Conservation (phyloP, 2,797 vertebrate species). For the Characodon lateralis region DNA sequence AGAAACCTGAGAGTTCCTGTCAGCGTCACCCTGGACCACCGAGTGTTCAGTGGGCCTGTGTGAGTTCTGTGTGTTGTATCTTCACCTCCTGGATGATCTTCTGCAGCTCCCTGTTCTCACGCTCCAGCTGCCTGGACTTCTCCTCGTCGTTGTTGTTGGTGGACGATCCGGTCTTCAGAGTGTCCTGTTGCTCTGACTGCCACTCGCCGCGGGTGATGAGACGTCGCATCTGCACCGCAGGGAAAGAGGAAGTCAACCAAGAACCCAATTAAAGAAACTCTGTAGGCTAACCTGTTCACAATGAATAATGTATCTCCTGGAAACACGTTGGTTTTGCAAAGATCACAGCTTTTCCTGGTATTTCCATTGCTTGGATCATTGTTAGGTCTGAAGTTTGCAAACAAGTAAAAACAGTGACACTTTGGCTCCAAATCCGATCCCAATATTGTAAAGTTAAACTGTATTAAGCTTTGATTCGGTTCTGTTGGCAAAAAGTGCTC, state of each 20-base stretch:
- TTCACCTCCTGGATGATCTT: slow-evolving; percentile 94
- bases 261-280: neutral
- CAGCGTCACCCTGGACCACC: too few species aligned
- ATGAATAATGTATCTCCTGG: slow-evolving; percentile 30
- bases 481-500: neutral
- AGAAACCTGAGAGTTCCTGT: too few species aligned
- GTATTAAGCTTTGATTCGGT: neutral
- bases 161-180: slow-evolving; percentile 94
- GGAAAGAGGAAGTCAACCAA: slow-evolving; percentile 32
- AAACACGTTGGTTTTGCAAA: slow-evolving; percentile 3
- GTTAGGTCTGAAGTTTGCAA: neutral
- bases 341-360: neutral
- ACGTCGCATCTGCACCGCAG: slow-evolving; percentile 86
- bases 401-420: too few species aligned
- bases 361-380: neutral
- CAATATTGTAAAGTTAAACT: neutral
- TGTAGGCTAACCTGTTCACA: neutral
- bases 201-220: slow-evolving; percentile 95
- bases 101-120: slow-evolving; percentile 93
- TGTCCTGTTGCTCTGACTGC: slow-evolving; percentile 98
- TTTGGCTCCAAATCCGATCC: neutral
- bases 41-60: neutral
- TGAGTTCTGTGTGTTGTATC: neutral
- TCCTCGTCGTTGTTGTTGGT: slow-evolving; percentile 98
- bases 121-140: slow-evolving; percentile 93